Evolutionary conservation across 1,140 invertebrate species (phyloP).

Genomic region (Onthophagus taurus): DNA sequence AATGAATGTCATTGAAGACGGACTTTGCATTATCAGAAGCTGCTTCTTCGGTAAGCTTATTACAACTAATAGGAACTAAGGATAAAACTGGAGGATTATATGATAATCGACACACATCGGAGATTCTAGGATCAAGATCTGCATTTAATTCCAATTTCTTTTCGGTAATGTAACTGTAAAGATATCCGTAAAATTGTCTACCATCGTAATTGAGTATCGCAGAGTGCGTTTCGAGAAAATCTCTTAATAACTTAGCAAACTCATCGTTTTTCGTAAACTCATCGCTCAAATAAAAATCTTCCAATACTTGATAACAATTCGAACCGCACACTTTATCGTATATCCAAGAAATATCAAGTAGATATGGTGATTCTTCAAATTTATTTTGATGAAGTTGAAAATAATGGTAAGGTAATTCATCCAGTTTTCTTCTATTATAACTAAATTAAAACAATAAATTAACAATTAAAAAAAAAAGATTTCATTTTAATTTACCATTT

Average conservation of each 20-base stretch:
- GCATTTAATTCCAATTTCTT: slow-evolving; percentile 21
- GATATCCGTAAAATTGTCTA: slow-evolving; percentile 61
- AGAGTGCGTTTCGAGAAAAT: slow-evolving; percentile 54
- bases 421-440: slow-evolving; percentile 69
- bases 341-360: slow-evolving; percentile 63
- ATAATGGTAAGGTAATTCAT: slow-evolving; percentile 70
- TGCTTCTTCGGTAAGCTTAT: slow-evolving; percentile 13
- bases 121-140: slow-evolving; percentile 24
- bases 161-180: slow-evolving; percentile 47
- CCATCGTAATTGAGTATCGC: slow-evolving; percentile 63
- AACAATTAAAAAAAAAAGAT: slow-evolving; percentile 7
- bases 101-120: slow-evolving; percentile 37
- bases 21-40: not conserved
- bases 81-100: slow-evolving; percentile 44
- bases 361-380: slow-evolving; percentile 35
- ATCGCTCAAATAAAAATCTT: slow-evolving; percentile 50
- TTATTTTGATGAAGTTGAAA: slow-evolving; percentile 31
- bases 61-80: slow-evolving; percentile 35
- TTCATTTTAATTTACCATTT: slow-evolving; percentile 39
- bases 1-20: slow-evolving; percentile 17
- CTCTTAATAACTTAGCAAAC: slow-evolving; percentile 52
- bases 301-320: slow-evolving; percentile 52
- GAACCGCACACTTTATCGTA: slow-evolving; percentile 63
- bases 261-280: slow-evolving; percentile 36
- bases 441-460: slow-evolving; percentile 36